Conservation (phyloP, 2,113 vertebrate species). For the Lanius ludovicianus region DNA sequence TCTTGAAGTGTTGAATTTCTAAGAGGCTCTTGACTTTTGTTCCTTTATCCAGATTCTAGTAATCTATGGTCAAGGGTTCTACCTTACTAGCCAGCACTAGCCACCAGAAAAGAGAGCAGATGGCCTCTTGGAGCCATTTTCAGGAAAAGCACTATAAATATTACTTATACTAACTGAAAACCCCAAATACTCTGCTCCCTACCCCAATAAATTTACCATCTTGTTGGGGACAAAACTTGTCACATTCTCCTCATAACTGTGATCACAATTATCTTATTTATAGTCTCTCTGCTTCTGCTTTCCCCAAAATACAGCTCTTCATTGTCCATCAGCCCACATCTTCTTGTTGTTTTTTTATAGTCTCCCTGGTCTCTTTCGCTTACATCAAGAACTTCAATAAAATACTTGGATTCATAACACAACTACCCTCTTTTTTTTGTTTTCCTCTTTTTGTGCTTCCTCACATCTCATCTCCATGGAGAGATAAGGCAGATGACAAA, state of each 20-base stretch:
- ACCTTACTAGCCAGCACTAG: not conserved
- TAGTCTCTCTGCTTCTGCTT: constrained; percentile 3
- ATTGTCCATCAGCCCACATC: not conserved
- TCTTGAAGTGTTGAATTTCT: not conserved
- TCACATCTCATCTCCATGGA: not conserved
- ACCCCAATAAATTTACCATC: not conserved
- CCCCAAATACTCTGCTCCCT: not conserved
- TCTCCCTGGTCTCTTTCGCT: not conserved
- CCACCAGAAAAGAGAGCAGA: not conserved
- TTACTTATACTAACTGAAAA: not conserved
- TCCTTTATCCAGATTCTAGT: not conserved
- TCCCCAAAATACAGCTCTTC: not conserved
- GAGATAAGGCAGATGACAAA: not conserved
- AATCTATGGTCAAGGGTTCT: not conserved
- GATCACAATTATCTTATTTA: not conserved
- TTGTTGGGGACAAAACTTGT: not conserved
- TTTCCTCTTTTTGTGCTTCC: not conserved
- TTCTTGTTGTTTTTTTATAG: not conserved
- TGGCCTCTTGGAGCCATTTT: not conserved
- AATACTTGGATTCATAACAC: not conserved
- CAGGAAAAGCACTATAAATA: not conserved
- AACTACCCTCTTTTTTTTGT: not conserved
- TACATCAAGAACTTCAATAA: not conserved
- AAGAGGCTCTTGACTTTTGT: not conserved
- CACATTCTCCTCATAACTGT: not conserved